Conservation (phyloP, 2,797 vertebrate species). For the Allobates femoralis region DNA sequence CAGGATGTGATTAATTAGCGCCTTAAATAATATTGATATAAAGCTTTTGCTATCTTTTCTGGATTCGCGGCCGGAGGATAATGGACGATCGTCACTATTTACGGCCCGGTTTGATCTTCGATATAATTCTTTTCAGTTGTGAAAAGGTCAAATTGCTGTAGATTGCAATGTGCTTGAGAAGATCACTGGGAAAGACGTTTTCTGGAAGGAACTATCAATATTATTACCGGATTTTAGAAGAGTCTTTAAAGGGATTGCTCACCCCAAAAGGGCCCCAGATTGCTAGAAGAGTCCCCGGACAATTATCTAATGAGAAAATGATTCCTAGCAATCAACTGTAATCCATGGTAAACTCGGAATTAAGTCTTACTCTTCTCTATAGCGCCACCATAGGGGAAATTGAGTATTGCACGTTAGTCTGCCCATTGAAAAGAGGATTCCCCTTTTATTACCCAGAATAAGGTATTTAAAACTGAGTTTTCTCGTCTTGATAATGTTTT, state of each 20-base stretch:
- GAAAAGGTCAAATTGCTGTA: slow-evolving; percentile 48
- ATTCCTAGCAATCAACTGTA: background rate
- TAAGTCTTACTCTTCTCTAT: too few relatives aligned
- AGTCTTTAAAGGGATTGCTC: background rate
- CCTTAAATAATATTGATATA: slow-evolving; percentile 73
- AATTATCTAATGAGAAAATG: background rate
- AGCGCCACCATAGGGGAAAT: too few relatives aligned
- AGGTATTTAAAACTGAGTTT: too few relatives aligned
- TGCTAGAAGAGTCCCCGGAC: background rate
- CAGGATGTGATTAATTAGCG: slow-evolving; percentile 70
- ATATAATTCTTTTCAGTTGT: slow-evolving; percentile 50
- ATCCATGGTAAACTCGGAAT: too few relatives aligned
- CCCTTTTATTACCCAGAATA: too few relatives aligned
- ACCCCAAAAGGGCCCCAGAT: background rate
- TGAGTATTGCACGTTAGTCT: too few relatives aligned
- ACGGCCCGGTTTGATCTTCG: slow-evolving; percentile 33
- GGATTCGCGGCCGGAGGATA: slow-evolving; percentile 67
- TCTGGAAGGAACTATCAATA: slow-evolving; percentile 7
- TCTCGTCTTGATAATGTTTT: too few relatives aligned
- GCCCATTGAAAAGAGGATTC: too few relatives aligned
- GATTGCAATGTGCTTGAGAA: slow-evolving; percentile 24
- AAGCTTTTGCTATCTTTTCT: slow-evolving; percentile 67
- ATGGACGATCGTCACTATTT: slow-evolving; percentile 67
- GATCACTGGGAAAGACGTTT: background rate
- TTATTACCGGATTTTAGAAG: background rate